Base-by-base conservation (phyloP, 2,113 vertebrate species). In the Muntiacus reevesi region DNA sequence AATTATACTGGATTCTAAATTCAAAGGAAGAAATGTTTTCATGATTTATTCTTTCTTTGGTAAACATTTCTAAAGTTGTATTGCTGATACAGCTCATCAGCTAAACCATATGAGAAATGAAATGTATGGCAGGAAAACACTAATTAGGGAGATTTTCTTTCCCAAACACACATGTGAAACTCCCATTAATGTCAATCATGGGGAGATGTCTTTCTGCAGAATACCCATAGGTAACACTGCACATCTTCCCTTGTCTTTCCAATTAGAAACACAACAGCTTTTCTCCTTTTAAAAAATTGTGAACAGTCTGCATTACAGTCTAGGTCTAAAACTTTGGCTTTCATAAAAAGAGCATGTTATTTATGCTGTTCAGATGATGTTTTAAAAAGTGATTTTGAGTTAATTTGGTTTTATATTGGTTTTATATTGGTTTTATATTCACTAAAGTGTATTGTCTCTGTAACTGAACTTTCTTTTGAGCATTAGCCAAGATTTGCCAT, bases 81-180 rank as follows among this genome's bases (percentile, higher is more conserved):
- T 78, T 94, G 96, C 78, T 97, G 78, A 94, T 98, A 96, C 47
- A 98, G 93, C 91, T 98, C 91, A 98, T 98, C 97, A 97, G 82
- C 79, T 79, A 95, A 97, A 85, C 76, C 93, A 86, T 95, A 89
- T 67, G 84, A 96, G 94, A 97, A 88, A 97, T 96, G 71, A 97
- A 97, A 94, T 96, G n/a, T 93, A 89, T 79, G 62, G 87, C 74
- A 97, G 50, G 76, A 92, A 97, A 97, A 89, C 86, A 91, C 94
- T 98, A 95, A 96, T 98, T 97, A 97, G 93, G n/a, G 59, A 91
- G 30, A 25, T 89, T 93, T 95, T 87, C 40, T 71, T 82, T 87
- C 23, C 57, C 79, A 97, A 93, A 95, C 89, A 93, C 84, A 95
- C 93, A 94, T 87, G 71, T 82, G 81, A 84, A 95, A 97, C 43